A percentile compares a stretch with the other conserved stretches of the same genome.
Conservation (phyloP, 2,888 invertebrate genomes). For the Caenorhabditis sinica region DNA sequence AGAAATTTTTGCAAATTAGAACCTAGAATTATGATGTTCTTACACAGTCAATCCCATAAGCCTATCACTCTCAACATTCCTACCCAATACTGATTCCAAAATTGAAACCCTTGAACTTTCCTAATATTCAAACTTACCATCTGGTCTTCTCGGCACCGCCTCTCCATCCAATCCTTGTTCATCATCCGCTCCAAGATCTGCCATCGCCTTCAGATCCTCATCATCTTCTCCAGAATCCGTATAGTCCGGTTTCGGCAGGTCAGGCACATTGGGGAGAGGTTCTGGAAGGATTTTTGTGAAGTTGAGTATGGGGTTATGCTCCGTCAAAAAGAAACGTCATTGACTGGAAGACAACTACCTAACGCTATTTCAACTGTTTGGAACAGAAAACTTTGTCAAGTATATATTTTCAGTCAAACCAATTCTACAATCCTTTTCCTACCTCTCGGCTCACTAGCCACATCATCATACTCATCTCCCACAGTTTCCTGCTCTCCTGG, state of each 20-base stretch:
- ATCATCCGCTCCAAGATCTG: slow-evolving; percentile 4
- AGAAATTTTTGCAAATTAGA: too few relatives aligned
- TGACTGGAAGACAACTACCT: too few relatives aligned
- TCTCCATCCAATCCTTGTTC: background rate
- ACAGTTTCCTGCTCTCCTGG: slow-evolving; percentile 19
- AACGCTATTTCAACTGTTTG: background rate
- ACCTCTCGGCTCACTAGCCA: slow-evolving; percentile 36
- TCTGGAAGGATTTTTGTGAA: slow-evolving; percentile 18
- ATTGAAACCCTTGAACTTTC: background rate
- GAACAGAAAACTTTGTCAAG: background rate
- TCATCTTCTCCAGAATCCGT: slow-evolving; percentile 52
- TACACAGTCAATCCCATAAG: too few relatives aligned
- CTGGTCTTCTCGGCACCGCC: background rate
- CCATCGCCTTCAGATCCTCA: slow-evolving; percentile 33
- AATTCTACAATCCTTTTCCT: background rate
- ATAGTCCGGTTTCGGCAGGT: slow-evolving; percentile 41
- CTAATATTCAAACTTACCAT: background rate
- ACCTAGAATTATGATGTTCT: too few relatives aligned
- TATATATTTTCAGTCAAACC: too few relatives aligned
- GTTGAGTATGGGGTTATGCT: too few relatives aligned
- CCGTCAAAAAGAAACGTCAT: too few relatives aligned
- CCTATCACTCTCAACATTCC: too few relatives aligned
- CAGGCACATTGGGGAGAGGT: slow-evolving; percentile 30
- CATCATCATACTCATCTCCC: slow-evolving; percentile 50
- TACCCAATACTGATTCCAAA: background rate